Conservation (phyloP, 2,113 vertebrate genomes). For the Phyllostomus hastatus region DNA sequence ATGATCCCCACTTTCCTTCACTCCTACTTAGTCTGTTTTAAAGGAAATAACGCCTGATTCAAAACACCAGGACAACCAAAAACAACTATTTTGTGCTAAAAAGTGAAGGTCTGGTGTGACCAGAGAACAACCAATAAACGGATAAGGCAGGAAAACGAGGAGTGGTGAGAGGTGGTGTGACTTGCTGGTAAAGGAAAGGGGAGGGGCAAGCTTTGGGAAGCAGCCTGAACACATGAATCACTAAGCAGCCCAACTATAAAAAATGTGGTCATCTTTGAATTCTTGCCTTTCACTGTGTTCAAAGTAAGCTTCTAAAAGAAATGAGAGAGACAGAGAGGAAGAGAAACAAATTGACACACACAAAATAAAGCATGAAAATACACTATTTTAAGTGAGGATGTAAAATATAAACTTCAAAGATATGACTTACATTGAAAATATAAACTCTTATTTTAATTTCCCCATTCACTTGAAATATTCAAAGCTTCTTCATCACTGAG, state of each 20-base stretch:
- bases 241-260: not conserved
- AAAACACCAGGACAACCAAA: slow-evolving; percentile 12
- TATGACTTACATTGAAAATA: not conserved
- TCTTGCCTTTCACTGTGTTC: not conserved
- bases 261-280: not conserved
- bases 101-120: slow-evolving; percentile 58
- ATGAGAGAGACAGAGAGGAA: not conserved
- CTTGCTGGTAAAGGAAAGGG: not conserved
- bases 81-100: slow-evolving; percentile 63
- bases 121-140: slow-evolving; percentile 22
- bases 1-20: not conserved
- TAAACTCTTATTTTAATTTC: not conserved
- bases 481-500: not conserved
- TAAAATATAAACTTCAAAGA: not conserved
- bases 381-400: not conserved
- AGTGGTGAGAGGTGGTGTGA: slow-evolving; percentile 50
- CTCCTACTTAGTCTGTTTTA: not conserved
- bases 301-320: not conserved
- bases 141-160: slow-evolving; percentile 21
- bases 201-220: slow-evolving; percentile 36
- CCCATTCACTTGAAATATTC: not conserved
- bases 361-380: not conserved
- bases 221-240: not conserved
- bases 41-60: not conserved
- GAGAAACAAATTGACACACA: not conserved